Evolutionary conservation across 2,888 invertebrate genomes (phyloP).

Genomic region (Pandemis heparana): DNA sequence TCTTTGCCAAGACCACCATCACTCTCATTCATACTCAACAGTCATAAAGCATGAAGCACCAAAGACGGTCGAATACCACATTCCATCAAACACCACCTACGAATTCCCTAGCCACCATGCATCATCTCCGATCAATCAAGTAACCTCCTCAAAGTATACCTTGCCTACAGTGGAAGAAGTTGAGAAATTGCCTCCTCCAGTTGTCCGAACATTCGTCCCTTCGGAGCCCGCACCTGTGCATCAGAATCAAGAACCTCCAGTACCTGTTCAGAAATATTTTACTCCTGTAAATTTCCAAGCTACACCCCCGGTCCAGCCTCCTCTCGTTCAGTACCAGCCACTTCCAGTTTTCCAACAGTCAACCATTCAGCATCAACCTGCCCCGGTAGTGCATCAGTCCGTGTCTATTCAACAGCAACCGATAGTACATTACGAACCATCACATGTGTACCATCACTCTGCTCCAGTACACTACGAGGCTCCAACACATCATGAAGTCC

Average conservation of each 20-base stretch:
- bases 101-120: slow-evolving; percentile 14
- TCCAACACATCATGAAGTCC: slow-evolving; percentile 36
- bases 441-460: slow-evolving; percentile 29
- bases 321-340: slow-evolving; percentile 5
- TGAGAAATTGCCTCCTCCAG: slow-evolving; percentile 33
- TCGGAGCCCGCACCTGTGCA: slow-evolving; percentile 38
- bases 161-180: slow-evolving; percentile 32
- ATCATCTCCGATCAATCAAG: slow-evolving; percentile 1
- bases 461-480: slow-evolving; percentile 7
- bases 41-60: slow-evolving; percentile 62
- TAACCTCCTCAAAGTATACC: slow-evolving; percentile 11
- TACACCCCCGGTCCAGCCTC: slow-evolving; percentile 33
- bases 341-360: slow-evolving; percentile 23
- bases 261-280: slow-evolving; percentile 33
- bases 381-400: slow-evolving; percentile 10
- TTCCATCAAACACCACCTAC: slow-evolving; percentile 28
- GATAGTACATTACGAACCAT: slow-evolving; percentile 25
- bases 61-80: slow-evolving; percentile 51
- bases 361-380: background rate
- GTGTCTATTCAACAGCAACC: slow-evolving; percentile 23
- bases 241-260: slow-evolving; percentile 32
- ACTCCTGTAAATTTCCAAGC: slow-evolving; percentile 33
- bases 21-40: slow-evolving; percentile 55
- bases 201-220: slow-evolving; percentile 31
- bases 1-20: slow-evolving; percentile 58